These are phyloP conservation scores for Beroe forskalii DNA, from an alignment of 37 sponge, comb jelly and placozoan genomes.

Conservation along the genomic window DNA sequence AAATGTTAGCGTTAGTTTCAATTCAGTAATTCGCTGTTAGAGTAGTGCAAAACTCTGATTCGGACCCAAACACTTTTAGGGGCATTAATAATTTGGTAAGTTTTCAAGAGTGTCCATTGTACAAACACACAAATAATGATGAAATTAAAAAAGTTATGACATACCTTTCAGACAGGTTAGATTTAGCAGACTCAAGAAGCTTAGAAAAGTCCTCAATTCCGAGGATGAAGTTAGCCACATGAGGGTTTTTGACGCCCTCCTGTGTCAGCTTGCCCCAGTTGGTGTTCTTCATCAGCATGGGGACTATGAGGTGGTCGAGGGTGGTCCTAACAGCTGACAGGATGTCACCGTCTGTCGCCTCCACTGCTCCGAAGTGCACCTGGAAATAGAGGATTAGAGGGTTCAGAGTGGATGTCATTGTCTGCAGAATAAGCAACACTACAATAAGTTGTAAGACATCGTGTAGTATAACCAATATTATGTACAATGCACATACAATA, in stretches of 20 bases:
- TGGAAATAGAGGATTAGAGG: too few species aligned
- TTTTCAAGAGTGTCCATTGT: too few species aligned
- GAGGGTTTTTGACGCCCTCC: constrained; percentile 61
- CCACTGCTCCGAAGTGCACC: constrained; percentile 73
- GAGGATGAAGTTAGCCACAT: constrained; percentile 80
- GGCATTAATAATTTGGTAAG: background rate
- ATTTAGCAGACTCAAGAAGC: constrained; percentile 86
- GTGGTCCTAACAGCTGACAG: constrained; percentile 82
- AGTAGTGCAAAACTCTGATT: too few species aligned
- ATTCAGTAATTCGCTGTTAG: too few species aligned
- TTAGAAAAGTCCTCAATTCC: constrained; percentile 79
- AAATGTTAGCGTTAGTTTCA: constrained; percentile 22
- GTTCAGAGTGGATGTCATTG: too few species aligned
- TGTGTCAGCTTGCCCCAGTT: constrained; percentile 80
- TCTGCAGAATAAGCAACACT: too few species aligned
- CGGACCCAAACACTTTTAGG: too few species aligned
- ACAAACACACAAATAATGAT: too few species aligned
- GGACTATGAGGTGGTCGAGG: constrained; percentile 77
- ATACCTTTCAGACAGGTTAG: constrained; percentile 77
- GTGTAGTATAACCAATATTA: too few species aligned
- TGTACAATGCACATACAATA: too few species aligned
- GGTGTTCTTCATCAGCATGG: constrained; percentile 71
- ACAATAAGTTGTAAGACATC: too few species aligned
- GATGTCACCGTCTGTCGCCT: constrained; percentile 82
- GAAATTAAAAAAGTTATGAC: too few species aligned